These are phyloP conservation scores for Epicampocera succincta DNA, from an alignment of 2,888 invertebrate species.

Conservation along the genomic window DNA sequence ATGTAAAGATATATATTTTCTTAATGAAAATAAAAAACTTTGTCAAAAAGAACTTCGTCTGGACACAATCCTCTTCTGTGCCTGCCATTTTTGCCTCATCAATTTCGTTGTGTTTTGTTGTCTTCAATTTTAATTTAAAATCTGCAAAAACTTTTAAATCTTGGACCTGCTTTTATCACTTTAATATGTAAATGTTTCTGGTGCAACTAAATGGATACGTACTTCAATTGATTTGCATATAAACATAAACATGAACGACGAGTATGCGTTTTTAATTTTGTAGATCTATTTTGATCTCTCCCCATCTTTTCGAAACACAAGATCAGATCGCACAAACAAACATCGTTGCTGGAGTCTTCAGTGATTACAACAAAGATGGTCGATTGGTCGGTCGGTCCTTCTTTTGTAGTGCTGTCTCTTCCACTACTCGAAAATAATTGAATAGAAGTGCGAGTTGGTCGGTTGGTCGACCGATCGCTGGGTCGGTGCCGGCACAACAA, in stretches of 20 bases:
- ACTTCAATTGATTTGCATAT: conserved; percentile 56
- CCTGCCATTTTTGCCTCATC: no score
- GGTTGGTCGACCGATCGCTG: conserved; percentile 3
- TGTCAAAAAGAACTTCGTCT: no score
- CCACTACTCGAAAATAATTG: conserved; percentile 54
- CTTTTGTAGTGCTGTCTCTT: conserved; percentile 17
- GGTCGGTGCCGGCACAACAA: conserved; percentile 34
- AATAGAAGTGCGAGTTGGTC: conserved; percentile 59
- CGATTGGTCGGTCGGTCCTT: conserved; percentile 26
- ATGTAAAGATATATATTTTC: no score
- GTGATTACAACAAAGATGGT: conserved; percentile 15
- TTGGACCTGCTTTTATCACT: conserved; percentile 75
- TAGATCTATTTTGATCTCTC: conserved; percentile 65
- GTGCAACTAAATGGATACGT: conserved; percentile 68
- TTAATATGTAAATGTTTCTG: conserved; percentile 77
- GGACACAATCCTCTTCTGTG: no score
- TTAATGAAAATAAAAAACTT: no score
- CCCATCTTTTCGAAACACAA: conserved; percentile 38
- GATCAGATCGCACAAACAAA: conserved; percentile 49
- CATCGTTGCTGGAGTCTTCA: conserved; percentile 3
- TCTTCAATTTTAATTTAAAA: conserved; percentile 6
- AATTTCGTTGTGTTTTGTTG: neutral
- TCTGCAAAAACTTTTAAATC: conserved; percentile 30
- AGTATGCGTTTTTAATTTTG: conserved; percentile 39
- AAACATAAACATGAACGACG: conserved; percentile 19